Evolutionary conservation across 2,797 vertebrate genomes (phyloP), one percentile per base, ranked within the genome.

Genomic region (Lagodon rhomboides): DNA sequence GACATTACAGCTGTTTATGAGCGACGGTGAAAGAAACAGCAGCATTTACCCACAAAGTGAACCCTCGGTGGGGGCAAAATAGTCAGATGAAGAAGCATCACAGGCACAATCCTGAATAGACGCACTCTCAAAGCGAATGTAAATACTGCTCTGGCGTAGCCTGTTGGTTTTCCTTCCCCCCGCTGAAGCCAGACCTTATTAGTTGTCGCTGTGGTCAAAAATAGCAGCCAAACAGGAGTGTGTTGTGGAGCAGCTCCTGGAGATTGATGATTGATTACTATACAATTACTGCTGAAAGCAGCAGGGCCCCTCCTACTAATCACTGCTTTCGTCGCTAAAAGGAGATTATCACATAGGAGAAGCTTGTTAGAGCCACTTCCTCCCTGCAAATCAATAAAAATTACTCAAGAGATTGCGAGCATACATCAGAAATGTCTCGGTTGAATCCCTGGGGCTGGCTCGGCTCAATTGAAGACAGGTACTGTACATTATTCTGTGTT

Each of bases 251-350:
- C 62, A 80, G 89, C 87, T 91, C 89, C 87, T 84, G 68, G 86
- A 91, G 90, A 93, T 90, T 89, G 88, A 86, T 90, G 90, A 94
- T 93, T 93, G 93, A 94, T 95, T 92, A 85, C 84, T 76, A 85
- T 86, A 93, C 92, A 94, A 94, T 93, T 93, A 94, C 83, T 79
- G 85, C 79, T 87, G 86, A 90, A 89, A 93, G 89, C 93, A 92
- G 84, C 86, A 44, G 79, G 89, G 68, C 72, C 61, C 87, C 86
- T 84, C 90, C 86, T 82, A 81, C 89, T 94, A 93, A 95, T 94
- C 92, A 93, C 93, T 87, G 90, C 89, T 91, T 92, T 92, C 61
- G 38, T 89, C 30, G 70, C 90, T 89, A 91, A 92, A 93, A 90
- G 91, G 83, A 89, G 90, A 93, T 94, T 92, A 93, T 90, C 91